phyloP scores from a whole-genome alignment of 2,797 vertebrate genomes.

The Tachyglossus aculeatus region DNA sequence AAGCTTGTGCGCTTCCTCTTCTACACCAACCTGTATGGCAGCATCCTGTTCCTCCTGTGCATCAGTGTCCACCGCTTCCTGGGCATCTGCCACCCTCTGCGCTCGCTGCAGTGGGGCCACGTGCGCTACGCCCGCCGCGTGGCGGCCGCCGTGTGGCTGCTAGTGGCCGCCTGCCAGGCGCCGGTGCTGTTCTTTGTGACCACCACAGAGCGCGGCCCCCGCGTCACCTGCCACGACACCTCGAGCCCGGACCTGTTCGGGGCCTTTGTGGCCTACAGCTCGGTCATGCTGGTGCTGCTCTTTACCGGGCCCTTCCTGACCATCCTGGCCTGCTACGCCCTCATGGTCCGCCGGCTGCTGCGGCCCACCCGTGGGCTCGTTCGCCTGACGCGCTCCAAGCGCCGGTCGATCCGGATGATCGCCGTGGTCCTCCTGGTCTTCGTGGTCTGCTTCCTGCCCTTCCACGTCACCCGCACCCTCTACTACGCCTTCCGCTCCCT shows the following conservation, averaged over 20 bases:
- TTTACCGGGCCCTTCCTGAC: constrained; percentile 87
- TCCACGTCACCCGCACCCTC: constrained; percentile 91
- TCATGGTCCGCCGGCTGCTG: constrained; percentile 87
- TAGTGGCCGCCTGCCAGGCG: constrained; percentile 83
- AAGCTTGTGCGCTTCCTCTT: constrained; percentile 96
- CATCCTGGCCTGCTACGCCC: constrained; percentile 88
- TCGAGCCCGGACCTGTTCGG: constrained; percentile 86
- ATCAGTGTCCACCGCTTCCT: constrained; percentile 93
- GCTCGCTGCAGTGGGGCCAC: constrained; percentile 85
- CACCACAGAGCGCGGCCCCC: constrained; percentile 60
- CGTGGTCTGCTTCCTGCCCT: constrained; percentile 92
- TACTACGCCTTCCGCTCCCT: constrained; percentile 91
- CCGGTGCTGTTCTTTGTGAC: constrained; percentile 92
- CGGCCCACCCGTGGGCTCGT: constrained; percentile 72
- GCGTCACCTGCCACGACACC: constrained; percentile 89
- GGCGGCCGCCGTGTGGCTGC: constrained; percentile 79
- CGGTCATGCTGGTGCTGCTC: constrained; percentile 83
- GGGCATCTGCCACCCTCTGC: constrained; percentile 88
- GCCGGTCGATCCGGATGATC: constrained; percentile 95
- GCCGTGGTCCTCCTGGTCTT: constrained; percentile 87
- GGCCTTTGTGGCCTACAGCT: constrained; percentile 89
- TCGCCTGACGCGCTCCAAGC: constrained; percentile 79
- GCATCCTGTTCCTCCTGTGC: constrained; percentile 93
- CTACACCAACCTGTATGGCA: constrained; percentile 95
- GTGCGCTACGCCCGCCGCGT: constrained; percentile 80